These are phyloP conservation scores for Platerodrilus igneus DNA, from an alignment of 2,888 invertebrate genomes.

Conservation along the genomic window DNA sequence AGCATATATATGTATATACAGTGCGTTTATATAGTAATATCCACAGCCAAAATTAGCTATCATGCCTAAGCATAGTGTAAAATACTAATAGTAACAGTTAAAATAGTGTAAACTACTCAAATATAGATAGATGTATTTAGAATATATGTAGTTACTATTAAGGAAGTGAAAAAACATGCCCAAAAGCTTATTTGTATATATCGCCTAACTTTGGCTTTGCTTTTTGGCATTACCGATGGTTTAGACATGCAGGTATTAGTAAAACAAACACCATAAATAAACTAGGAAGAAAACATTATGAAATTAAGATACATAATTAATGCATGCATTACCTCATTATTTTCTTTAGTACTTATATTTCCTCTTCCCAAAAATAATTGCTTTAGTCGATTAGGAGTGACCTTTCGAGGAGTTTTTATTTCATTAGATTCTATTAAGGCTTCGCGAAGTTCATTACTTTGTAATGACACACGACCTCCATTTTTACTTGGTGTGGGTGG, in stretches of 20 bases:
- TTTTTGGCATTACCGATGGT: too few relatives aligned
- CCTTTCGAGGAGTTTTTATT: constrained; percentile 46
- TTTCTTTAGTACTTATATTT: constrained; percentile 45
- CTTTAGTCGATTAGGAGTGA: constrained; percentile 62
- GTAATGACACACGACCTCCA: constrained; percentile 64
- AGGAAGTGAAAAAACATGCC: neutral
- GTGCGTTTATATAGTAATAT: neutral
- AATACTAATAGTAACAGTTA: too few relatives aligned
- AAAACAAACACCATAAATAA: constrained; percentile 1
- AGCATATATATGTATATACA: neutral
- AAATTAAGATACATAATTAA: constrained; percentile 9
- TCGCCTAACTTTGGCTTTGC: constrained; percentile 4
- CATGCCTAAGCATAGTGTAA: neutral
- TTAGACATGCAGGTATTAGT: constrained; percentile 4
- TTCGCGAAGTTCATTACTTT: constrained; percentile 55
- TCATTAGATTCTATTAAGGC: constrained; percentile 54
- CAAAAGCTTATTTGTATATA: neutral
- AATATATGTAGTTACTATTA: too few relatives aligned
- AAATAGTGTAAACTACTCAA: too few relatives aligned
- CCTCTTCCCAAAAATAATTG: constrained; percentile 55
- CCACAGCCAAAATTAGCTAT: neutral
- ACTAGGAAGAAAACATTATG: constrained; percentile 12
- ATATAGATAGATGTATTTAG: too few relatives aligned
- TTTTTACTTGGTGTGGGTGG: constrained; percentile 85
- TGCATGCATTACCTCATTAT: constrained; percentile 34